phyloP scores from a whole-genome alignment of 1,140 invertebrate genomes.

The Drosophila nasuta region DNA sequence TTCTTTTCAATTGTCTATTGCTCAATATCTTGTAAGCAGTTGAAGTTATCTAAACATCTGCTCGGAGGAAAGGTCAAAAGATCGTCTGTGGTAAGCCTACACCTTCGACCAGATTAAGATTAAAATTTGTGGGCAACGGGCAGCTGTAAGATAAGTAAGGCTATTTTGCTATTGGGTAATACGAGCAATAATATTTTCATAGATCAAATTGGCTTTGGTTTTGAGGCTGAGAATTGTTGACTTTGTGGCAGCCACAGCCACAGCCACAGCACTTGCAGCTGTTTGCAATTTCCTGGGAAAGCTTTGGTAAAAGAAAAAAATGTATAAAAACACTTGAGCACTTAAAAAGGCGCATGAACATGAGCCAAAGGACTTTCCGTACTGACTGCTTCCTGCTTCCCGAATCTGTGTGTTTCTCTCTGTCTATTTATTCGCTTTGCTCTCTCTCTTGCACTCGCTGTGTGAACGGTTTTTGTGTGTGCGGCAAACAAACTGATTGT shows the following conservation, averaged over 20 bases:
- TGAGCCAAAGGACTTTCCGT: conserved; percentile 47
- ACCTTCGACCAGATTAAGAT: conserved; percentile 57
- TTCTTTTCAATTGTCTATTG: conserved; percentile 27
- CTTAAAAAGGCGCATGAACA: conserved; percentile 80
- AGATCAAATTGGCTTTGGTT: conserved; percentile 56
- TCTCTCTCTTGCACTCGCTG: conserved; percentile 25
- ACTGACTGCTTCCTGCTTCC: conserved; percentile 8
- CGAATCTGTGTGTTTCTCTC: not conserved
- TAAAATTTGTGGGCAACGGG: conserved; percentile 40
- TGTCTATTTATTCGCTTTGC: no score
- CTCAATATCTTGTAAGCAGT: conserved; percentile 55
- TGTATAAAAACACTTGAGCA: conserved; percentile 70
- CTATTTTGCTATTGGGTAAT: conserved; percentile 43
- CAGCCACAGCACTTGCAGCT: conserved; percentile 64
- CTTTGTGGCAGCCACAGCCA: conserved; percentile 34
- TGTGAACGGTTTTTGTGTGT: conserved; percentile 45
- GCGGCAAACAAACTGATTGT: conserved; percentile 72
- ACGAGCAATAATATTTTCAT: conserved; percentile 70
- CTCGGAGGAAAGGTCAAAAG: conserved; percentile 65
- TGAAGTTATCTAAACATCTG: conserved; percentile 64
- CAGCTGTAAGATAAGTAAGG: conserved; percentile 39
- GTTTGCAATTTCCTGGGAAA: conserved; percentile 78
- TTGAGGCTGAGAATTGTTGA: conserved; percentile 39
- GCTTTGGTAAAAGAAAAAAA: conserved; percentile 46
- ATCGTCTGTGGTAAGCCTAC: conserved; percentile 59